Percentiles rank a stretch among this genome's conserved stretches.
These are phyloP conservation scores for Corythornis madagascariensis DNA, from an alignment of 2,113 vertebrate species.

Conservation along the genomic window DNA sequence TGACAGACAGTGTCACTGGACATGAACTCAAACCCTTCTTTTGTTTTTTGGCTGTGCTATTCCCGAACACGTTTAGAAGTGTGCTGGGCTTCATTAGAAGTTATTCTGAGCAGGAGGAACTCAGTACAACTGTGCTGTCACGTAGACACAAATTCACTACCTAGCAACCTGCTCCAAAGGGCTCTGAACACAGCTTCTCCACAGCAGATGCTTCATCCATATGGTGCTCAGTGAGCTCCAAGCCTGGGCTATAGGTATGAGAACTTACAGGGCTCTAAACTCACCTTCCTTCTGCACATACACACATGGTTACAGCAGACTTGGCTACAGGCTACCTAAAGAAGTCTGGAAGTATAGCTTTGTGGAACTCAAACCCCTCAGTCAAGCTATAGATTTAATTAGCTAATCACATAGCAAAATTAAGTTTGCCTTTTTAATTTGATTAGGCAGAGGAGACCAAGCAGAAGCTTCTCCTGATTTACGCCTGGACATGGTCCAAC, in stretches of 20 bases:
- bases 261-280: neutral
- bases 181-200: neutral
- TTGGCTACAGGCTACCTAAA: neutral
- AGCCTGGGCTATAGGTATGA: neutral
- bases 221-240: neutral
- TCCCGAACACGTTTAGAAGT: neutral
- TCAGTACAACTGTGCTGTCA: neutral
- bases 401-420: neutral
- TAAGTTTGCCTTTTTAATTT: neutral
- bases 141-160: neutral
- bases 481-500: neutral
- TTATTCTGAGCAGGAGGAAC: neutral
- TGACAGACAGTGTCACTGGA: neutral
- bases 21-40: neutral
- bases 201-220: constrained; percentile 26
- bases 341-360: neutral
- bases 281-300: neutral
- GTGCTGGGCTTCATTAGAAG: neutral
- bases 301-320: neutral
- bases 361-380: neutral
- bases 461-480: neutral
- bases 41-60: neutral
- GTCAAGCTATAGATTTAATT: neutral
- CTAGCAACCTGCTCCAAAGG: constrained; percentile 15
- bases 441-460: neutral